Evolutionary conservation across 2,797 vertebrate genomes (phyloP).

Genomic region (Lithobates sylvaticus): DNA sequence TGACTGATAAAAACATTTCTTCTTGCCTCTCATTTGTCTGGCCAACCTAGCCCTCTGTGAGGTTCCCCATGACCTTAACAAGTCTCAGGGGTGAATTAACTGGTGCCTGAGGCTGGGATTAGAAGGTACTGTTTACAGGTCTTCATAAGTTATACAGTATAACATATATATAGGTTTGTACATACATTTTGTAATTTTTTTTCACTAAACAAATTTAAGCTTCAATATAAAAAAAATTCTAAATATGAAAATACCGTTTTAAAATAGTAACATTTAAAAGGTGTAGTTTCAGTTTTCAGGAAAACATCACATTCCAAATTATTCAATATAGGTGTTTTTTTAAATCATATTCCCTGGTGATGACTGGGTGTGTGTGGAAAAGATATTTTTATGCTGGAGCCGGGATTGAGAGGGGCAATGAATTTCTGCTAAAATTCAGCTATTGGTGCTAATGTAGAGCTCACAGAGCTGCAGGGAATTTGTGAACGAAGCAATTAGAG

Average conservation of each 20-base stretch:
- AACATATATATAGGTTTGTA: neutral
- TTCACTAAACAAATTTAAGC: neutral
- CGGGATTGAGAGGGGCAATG: constrained; percentile 42
- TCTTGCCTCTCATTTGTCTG: neutral
- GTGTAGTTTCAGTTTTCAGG: neutral
- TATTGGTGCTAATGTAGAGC: constrained; percentile 56
- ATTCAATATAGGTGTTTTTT: constrained; percentile 30
- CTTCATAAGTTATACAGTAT: neutral
- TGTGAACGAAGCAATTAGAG: constrained; percentile 60
- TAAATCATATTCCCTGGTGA: constrained; percentile 34
- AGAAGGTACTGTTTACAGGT: neutral
- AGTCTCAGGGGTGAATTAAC: constrained; percentile 25
- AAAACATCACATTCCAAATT: constrained; percentile 43
- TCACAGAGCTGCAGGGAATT: constrained; percentile 59
- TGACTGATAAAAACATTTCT: neutral
- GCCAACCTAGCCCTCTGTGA: neutral
- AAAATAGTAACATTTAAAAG: neutral
- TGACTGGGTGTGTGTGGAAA: constrained; percentile 11
- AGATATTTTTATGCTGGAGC: constrained; percentile 49
- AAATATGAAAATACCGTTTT: too few species aligned
- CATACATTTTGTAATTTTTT: neutral
- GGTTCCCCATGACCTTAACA: constrained; percentile 25
- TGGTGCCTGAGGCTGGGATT: constrained; percentile 37
- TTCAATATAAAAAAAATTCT: neutral
- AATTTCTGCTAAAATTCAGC: constrained; percentile 45